A percentile compares a stretch with the other conserved stretches of the same genome.
Evolutionary conservation across 2,888 invertebrate genomes (phyloP).

Genomic region (Rhabditoides inermis): DNA sequence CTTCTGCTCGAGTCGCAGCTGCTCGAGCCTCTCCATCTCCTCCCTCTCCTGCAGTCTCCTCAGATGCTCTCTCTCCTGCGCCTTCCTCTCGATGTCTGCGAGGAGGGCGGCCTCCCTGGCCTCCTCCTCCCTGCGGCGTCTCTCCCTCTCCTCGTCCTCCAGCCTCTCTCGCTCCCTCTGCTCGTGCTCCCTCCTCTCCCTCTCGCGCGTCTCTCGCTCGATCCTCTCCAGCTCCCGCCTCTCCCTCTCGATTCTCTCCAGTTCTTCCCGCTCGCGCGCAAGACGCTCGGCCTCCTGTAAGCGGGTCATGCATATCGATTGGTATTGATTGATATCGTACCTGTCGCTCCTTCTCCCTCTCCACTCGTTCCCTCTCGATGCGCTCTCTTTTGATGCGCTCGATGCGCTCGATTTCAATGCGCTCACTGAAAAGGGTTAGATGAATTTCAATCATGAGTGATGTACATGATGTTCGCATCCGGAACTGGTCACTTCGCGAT

Average conservation of each 20-base stretch:
- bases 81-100: constrained; percentile 32
- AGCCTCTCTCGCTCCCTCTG: constrained; percentile 38
- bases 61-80: constrained; percentile 38
- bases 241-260: constrained; percentile 34
- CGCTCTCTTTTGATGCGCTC: constrained; percentile 47
- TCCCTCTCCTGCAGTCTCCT: constrained; percentile 31
- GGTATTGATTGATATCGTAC: too few relatives aligned
- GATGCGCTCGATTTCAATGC: constrained; percentile 45
- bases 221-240: constrained; percentile 39
- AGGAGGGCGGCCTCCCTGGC: constrained; percentile 37
- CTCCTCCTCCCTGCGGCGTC: constrained; percentile 32
- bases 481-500: too few relatives aligned
- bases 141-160: constrained; percentile 39
- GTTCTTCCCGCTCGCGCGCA: constrained; percentile 17
- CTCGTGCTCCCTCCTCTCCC: constrained; percentile 24
- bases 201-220: constrained; percentile 35
- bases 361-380: constrained; percentile 34
- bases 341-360: constrained; percentile 29
- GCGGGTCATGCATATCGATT: too few relatives aligned
- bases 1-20: constrained; percentile 45
- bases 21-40: constrained; percentile 43
- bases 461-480: too few relatives aligned
- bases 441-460: background rate
- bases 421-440: constrained; percentile 10
- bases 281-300: constrained; percentile 11